These are phyloP conservation scores for Neotragus pygmaeus DNA, from an alignment of 2,113 vertebrate species.

Conservation along the genomic window DNA sequence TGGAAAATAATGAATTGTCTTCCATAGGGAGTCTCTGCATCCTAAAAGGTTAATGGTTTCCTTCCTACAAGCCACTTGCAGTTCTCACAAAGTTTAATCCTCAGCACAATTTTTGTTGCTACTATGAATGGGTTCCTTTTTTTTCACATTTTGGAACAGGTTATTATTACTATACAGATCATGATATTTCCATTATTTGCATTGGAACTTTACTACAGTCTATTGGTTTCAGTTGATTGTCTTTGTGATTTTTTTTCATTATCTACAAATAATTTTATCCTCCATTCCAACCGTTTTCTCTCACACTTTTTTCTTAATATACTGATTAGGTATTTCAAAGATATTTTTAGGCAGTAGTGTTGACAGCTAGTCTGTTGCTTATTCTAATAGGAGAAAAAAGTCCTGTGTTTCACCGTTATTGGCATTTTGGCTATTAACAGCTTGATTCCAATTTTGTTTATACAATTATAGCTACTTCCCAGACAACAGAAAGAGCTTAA, in stretches of 20 bases:
- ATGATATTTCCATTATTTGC: background rate
- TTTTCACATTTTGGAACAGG: background rate
- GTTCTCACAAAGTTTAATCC: background rate
- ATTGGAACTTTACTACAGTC: background rate
- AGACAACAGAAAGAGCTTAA: background rate
- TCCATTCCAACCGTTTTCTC: background rate
- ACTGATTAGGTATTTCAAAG: background rate
- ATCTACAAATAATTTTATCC: background rate
- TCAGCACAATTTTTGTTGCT: background rate
- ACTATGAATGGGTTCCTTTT: background rate
- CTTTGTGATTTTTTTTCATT: background rate
- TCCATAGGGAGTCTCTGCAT: background rate
- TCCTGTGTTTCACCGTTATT: background rate
- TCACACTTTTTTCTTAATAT: background rate
- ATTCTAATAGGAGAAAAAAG: background rate
- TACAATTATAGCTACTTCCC: background rate
- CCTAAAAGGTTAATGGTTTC: background rate
- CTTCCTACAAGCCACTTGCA: background rate
- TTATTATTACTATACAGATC: background rate
- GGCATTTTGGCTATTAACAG: background rate
- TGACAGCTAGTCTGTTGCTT: background rate
- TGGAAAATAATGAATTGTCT: background rate
- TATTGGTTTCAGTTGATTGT: background rate
- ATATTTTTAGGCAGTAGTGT: background rate
- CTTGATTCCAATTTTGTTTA: background rate